A percentile compares a stretch with the other conserved stretches of the same genome.
Evolutionary conservation across 53 echinoderm and acorn worm genomes (phyloP).

Genomic region (Paelopatides confundens): DNA sequence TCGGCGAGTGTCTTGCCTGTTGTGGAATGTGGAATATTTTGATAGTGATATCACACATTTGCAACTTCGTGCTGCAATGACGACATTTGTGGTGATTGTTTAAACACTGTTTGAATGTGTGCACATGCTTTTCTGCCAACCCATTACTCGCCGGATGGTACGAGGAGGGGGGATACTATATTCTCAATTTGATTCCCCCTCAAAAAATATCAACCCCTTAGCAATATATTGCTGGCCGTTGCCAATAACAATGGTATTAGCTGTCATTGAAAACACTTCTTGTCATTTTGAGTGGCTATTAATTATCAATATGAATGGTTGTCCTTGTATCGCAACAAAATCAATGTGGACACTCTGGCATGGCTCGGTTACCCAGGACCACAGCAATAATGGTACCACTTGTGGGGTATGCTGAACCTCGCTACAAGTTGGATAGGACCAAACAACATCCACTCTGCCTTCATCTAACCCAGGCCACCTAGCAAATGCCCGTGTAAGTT

Average conservation of each 20-base stretch:
- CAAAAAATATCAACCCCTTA: neutral
- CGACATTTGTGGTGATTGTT: conserved; percentile 30
- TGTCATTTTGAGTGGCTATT: conserved; percentile 78
- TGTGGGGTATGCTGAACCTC: neutral
- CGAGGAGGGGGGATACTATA: conserved; percentile 25
- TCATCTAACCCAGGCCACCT: conserved; percentile 49
- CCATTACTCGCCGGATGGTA: conserved; percentile 63
- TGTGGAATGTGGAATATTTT: conserved; percentile 62
- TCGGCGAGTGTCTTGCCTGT: conserved; percentile 72
- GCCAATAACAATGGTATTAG: conserved; percentile 33
- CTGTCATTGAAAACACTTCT: conserved; percentile 61
- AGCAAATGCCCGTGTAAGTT: neutral
- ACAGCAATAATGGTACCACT: neutral
- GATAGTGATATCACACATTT: conserved; percentile 53
- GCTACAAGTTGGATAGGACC: neutral
- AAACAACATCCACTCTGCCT: conserved; percentile 1
- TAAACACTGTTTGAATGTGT: conserved; percentile 59
- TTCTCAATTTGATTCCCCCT: conserved; percentile 18
- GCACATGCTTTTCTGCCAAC: conserved; percentile 56
- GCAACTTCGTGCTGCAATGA: conserved; percentile 62
- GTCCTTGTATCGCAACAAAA: conserved; percentile 17
- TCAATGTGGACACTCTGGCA: conserved; percentile 39
- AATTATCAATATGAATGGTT: conserved; percentile 64
- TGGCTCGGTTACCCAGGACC: conserved; percentile 47
- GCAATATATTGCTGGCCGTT: conserved; percentile 27